A percentile compares a stretch with the other conserved stretches of the same genome.
These are phyloP conservation scores for Scaptomyza montana DNA, from an alignment of 1,140 invertebrate species.

Conservation along the genomic window DNA sequence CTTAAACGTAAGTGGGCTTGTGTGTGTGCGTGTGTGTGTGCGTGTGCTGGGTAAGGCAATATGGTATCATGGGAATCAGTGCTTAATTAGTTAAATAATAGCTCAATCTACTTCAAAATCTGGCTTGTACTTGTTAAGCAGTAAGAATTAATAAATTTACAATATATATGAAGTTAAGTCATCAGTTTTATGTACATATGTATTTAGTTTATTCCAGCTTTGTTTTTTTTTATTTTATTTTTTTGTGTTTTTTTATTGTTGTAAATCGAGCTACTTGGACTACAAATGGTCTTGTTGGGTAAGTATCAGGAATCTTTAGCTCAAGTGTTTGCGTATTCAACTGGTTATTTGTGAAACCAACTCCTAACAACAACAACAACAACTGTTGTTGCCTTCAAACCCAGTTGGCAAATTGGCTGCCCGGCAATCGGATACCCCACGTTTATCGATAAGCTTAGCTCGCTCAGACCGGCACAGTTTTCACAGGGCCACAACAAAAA, in stretches of 20 bases:
- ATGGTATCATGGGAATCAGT: constrained; percentile 8
- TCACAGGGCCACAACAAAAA: not conserved
- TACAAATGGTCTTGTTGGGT: not conserved
- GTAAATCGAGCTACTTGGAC: too few species aligned
- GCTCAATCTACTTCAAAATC: not conserved
- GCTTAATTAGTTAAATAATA: constrained; percentile 29
- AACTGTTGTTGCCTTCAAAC: not conserved
- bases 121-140: not conserved
- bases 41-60: not conserved
- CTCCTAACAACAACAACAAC: not conserved
- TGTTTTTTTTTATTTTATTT: too few species aligned
- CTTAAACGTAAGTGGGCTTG: not conserved
- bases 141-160: too few species aligned
- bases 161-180: too few species aligned
- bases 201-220: too few species aligned
- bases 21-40: not conserved
- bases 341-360: constrained; percentile 6
- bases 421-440: not conserved
- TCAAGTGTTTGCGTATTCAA: constrained; percentile 10
- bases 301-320: constrained; percentile 10
- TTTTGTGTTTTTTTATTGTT: too few species aligned
- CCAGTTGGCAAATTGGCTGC: constrained; percentile 4
- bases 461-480: not conserved
- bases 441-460: constrained; percentile 13
- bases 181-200: too few species aligned